Conservation (phyloP, 2,888 invertebrate species). For the Adelphocoris suturalis region DNA sequence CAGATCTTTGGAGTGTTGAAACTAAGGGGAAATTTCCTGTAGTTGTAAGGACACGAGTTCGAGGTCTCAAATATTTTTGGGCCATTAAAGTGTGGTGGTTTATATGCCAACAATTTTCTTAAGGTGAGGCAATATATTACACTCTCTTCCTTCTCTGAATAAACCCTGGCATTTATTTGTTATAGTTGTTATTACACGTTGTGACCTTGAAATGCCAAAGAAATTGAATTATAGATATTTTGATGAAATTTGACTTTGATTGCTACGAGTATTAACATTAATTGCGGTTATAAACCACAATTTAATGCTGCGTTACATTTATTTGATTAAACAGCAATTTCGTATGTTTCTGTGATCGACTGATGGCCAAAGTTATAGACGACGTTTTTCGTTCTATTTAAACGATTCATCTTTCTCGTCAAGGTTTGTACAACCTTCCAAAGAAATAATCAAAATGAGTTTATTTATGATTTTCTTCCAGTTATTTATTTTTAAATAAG, state of each 20-base stretch:
- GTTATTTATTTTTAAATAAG: background rate
- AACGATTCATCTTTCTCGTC: background rate
- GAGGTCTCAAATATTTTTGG: no score
- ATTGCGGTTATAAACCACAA: background rate
- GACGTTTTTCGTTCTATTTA: background rate
- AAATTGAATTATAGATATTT: constrained; percentile 22
- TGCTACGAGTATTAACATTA: background rate
- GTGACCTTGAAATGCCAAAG: constrained; percentile 42
- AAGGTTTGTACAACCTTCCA: background rate
- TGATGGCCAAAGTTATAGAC: background rate
- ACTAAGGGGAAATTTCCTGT: no score
- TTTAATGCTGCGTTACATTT: background rate
- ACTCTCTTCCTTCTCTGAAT: background rate
- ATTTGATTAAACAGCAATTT: background rate
- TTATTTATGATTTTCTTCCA: background rate
- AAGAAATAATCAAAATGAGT: constrained; percentile 17
- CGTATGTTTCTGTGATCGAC: constrained; percentile 32
- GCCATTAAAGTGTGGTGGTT: no score
- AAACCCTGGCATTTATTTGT: background rate
- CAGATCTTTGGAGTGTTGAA: no score
- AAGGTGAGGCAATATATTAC: background rate
- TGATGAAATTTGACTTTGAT: background rate
- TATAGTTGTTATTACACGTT: constrained; percentile 18
- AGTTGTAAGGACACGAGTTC: no score
- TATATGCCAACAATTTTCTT: background rate